phyloP scores from a whole-genome alignment of 2,797 vertebrate genomes.

The Furcifer pardalis region DNA sequence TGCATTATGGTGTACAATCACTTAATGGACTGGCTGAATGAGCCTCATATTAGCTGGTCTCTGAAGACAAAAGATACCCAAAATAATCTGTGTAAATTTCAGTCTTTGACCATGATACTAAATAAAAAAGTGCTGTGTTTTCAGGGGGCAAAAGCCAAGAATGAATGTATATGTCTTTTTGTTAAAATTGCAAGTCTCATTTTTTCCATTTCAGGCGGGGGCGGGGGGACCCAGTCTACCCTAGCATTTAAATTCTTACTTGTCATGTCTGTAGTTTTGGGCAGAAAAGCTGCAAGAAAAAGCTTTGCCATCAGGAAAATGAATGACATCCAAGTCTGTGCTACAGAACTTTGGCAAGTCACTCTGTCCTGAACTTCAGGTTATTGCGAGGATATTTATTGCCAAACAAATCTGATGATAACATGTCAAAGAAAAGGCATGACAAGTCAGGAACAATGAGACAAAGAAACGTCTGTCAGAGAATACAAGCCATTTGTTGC shows the following conservation, averaged over 20 bases:
- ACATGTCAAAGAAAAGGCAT: slow-evolving; percentile 48
- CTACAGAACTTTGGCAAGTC: neutral
- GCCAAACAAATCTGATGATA: slow-evolving; percentile 53
- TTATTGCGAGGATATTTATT: slow-evolving; percentile 36
- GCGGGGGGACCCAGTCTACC: slow-evolving; percentile 29
- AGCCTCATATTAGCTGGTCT: slow-evolving; percentile 10
- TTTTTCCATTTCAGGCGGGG: slow-evolving; percentile 40
- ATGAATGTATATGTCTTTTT: slow-evolving; percentile 48
- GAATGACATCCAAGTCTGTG: slow-evolving; percentile 44
- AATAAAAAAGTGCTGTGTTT: slow-evolving; percentile 33
- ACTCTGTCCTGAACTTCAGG: slow-evolving; percentile 61
- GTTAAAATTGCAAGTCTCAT: slow-evolving; percentile 48
- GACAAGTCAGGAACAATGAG: neutral
- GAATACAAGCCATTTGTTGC: slow-evolving; percentile 13
- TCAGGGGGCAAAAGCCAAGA: neutral
- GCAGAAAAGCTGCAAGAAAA: slow-evolving; percentile 35
- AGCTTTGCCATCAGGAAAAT: slow-evolving; percentile 50
- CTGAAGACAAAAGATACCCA: slow-evolving; percentile 37
- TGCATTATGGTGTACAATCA: neutral
- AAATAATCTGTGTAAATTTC: slow-evolving; percentile 45
- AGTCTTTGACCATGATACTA: slow-evolving; percentile 42
- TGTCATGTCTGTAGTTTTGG: slow-evolving; percentile 51
- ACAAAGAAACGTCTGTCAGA: slow-evolving; percentile 2
- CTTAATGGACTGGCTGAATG: slow-evolving; percentile 32
- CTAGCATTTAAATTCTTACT: slow-evolving; percentile 65